Evolutionary conservation across 2,113 vertebrate species (phyloP), one percentile per base, ranked within the genome.

Genomic region (Apteryx owenii): DNA sequence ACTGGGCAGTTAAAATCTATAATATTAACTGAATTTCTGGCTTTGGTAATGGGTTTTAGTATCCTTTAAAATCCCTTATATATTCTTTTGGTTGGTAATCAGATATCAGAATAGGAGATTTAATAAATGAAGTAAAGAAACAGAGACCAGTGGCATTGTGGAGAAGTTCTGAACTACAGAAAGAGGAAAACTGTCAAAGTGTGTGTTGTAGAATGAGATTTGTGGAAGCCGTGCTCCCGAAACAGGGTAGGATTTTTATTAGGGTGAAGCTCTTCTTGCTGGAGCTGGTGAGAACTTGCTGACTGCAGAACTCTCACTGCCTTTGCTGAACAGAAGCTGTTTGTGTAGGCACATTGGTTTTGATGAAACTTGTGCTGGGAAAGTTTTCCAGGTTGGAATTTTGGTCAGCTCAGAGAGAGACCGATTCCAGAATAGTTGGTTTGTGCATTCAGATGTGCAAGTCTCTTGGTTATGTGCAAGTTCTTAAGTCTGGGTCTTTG

Each of bases 301-400:
- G 0, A 93, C 72, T 65, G 48, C 90, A 73, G 95, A 90, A 84
- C 93, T 95, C 92, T 95, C 2, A 1, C 28, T 0, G 0, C 69
- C 42, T 88, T 90, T 9, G 6, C 38, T 90, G 72, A 89, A 96
- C 92, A 96, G 95, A 94, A 94, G 90, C 85, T 92, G 68, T 81
- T 95, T 97, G 95, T 97, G 86, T 77, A 76, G 71, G 76, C 48
- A 31, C 88, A 79, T 66, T 76, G 85, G 76, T 89, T 94, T 95
- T 62, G 80, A 40, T 95, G 83, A 90, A 95, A 87, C 56, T 33
- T 81, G 28, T 1, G 0, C 51, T 84, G 69, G n/a, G 50, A 53
- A 60, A 40, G n/a, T 62, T 86, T 95, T 92, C 77, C 73, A 87
- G 38, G 31, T 51, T 89, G 97, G 80, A 94, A 93, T 97, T 96